These are phyloP conservation scores for Drosophila parthenogenetica DNA, from an alignment of 2,888 invertebrate species.

Conservation along the genomic window DNA sequence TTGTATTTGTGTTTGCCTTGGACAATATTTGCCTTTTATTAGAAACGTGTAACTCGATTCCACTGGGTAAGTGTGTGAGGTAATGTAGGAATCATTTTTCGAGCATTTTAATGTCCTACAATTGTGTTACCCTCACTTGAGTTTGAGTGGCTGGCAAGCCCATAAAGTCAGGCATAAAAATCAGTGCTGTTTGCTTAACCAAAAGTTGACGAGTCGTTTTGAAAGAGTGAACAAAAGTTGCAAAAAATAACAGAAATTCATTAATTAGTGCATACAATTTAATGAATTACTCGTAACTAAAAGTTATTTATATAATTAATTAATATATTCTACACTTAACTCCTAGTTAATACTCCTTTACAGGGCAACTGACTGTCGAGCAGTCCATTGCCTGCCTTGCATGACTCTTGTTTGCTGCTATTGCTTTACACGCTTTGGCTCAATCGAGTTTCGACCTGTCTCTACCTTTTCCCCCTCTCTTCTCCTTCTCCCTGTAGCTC, in stretches of 20 bases:
- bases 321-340: too few species aligned
- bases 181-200: slow-evolving; percentile 14
- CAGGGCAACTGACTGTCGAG: slow-evolving; percentile 21
- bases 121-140: background rate
- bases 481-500: background rate
- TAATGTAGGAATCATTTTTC: slow-evolving; percentile 27
- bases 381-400: slow-evolving; percentile 3
- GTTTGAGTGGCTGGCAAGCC: background rate
- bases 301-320: too few species aligned
- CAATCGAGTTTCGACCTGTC: slow-evolving; percentile 63
- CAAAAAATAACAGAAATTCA: background rate
- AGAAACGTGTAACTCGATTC: slow-evolving; percentile 52
- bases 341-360: too few species aligned
- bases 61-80: background rate
- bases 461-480: background rate
- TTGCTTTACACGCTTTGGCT: slow-evolving; percentile 52
- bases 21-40: slow-evolving; percentile 74
- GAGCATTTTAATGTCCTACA: slow-evolving; percentile 27
- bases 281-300: too few species aligned
- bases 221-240: background rate
- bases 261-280: too few species aligned
- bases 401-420: slow-evolving; percentile 29
- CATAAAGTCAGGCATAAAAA: background rate
- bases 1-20: slow-evolving; percentile 62
- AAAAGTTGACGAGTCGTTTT: background rate